Evolutionary conservation across 2,888 invertebrate genomes (phyloP).

Genomic region (Venusia cambrica): DNA sequence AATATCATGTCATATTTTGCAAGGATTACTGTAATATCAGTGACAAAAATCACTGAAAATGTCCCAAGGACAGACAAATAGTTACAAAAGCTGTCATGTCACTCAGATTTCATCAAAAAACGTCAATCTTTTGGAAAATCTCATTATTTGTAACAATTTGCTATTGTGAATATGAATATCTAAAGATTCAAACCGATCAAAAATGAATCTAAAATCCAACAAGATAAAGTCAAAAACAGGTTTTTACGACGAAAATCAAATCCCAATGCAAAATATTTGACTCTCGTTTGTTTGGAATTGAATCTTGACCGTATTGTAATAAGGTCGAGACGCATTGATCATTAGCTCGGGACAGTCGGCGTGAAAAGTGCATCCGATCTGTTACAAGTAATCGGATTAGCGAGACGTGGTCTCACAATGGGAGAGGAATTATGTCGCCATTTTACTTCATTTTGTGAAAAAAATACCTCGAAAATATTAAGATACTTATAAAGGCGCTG

Average conservation of each 20-base stretch:
- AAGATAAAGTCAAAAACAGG: constrained; percentile 5
- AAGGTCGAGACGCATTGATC: constrained; percentile 5
- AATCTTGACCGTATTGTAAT: background rate
- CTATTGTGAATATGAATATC: constrained; percentile 35
- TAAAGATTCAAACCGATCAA: background rate
- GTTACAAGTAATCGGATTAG: constrained; percentile 73
- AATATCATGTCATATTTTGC: constrained; percentile 10
- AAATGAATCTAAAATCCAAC: constrained; percentile 13
- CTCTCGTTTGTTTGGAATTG: background rate
- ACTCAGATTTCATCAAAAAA: constrained; percentile 31
- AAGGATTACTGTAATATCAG: constrained; percentile 17
- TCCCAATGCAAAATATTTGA: background rate
- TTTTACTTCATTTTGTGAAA: constrained; percentile 8
- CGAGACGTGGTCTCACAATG: constrained; percentile 57
- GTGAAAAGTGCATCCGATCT: constrained; percentile 61
- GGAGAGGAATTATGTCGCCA: constrained; percentile 34
- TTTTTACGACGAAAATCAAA: background rate
- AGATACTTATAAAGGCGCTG: no score
- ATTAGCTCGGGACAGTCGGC: constrained; percentile 35
- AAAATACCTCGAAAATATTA: no score
- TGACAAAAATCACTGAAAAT: constrained; percentile 12
- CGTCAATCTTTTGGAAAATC: constrained; percentile 42
- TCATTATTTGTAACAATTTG: constrained; percentile 46
- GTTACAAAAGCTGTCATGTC: constrained; percentile 27
- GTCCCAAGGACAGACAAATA: constrained; percentile 23